These are phyloP conservation scores for Montipora sp. DNA, from an alignment of 64 coral and sea anemone genomes.

Conservation along the genomic window DNA sequence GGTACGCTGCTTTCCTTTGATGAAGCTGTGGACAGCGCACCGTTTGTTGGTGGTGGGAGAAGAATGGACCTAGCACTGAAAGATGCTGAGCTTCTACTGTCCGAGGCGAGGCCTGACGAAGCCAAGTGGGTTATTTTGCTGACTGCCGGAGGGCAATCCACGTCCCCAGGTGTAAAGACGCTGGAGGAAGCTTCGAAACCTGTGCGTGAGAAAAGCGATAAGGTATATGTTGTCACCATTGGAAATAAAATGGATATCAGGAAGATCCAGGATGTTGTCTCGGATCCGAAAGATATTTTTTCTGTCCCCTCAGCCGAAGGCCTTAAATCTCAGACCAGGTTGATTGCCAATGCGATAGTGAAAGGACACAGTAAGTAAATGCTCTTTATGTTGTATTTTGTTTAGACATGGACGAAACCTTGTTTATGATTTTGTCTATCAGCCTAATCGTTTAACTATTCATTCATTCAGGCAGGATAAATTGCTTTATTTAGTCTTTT, in stretches of 20 bases:
- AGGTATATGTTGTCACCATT: slow-evolving; percentile 53
- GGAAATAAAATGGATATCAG: slow-evolving; percentile 8
- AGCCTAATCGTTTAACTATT: no score
- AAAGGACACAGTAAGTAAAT: background rate
- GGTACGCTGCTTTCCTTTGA: slow-evolving; percentile 23
- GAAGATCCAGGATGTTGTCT: slow-evolving; percentile 5
- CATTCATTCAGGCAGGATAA: no score
- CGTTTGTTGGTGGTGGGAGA: slow-evolving; percentile 47
- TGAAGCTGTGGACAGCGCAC: slow-evolving; percentile 23
- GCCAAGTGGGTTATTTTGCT: slow-evolving; percentile 24
- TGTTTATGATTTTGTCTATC: no score
- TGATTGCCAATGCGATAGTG: background rate
- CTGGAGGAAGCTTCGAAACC: slow-evolving; percentile 4
- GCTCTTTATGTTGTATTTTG: background rate
- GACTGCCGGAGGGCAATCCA: background rate
- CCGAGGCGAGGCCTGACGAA: slow-evolving; percentile 21
- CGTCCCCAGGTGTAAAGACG: background rate
- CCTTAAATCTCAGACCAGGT: background rate
- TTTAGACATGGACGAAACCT: no score
- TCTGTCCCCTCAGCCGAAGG: background rate
- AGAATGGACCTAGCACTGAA: slow-evolving; percentile 79
- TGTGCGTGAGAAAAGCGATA: slow-evolving; percentile 32
- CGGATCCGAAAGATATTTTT: slow-evolving; percentile 30
- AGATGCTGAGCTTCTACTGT: slow-evolving; percentile 32
- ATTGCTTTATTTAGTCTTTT: no score